A percentile compares a stretch with the other conserved stretches of the same genome.
phyloP scores from a whole-genome alignment of 2,888 invertebrate species.

The Acleris laterana region DNA sequence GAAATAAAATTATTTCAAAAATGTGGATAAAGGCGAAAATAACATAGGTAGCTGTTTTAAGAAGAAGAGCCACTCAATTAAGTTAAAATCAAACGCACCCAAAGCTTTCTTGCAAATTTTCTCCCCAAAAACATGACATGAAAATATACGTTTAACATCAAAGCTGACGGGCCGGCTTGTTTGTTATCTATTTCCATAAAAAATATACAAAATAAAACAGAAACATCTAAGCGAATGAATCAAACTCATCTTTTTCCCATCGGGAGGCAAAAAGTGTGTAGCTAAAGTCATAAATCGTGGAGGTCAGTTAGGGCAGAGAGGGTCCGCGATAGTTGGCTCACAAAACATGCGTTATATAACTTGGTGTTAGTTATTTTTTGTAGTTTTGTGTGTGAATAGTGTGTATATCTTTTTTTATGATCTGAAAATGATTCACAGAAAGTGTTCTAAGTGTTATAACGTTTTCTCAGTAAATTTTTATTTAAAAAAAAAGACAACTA shows the following conservation, averaged over 20 bases:
- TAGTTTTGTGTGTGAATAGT: too few relatives aligned
- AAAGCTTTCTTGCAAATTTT: too few relatives aligned
- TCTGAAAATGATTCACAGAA: too few relatives aligned
- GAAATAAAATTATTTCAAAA: too few relatives aligned
- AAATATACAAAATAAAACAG: constrained; percentile 8
- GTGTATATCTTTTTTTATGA: too few relatives aligned
- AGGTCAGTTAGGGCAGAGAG: constrained; percentile 5
- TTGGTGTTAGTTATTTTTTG: neutral
- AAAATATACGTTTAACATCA: neutral
- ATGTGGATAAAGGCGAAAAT: too few relatives aligned
- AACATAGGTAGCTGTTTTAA: too few relatives aligned
- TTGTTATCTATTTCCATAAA: neutral
- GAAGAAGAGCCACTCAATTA: too few relatives aligned
- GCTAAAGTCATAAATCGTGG: constrained; percentile 21
- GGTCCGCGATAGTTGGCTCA: constrained; percentile 2
- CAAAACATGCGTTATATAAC: constrained; percentile 2
- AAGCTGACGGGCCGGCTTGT: neutral
- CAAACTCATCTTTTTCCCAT: constrained; percentile 17
- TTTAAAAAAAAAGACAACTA: too few relatives aligned
- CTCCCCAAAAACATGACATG: neutral
- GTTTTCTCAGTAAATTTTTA: too few relatives aligned
- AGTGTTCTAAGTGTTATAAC: too few relatives aligned
- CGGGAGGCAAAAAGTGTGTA: constrained; percentile 20
- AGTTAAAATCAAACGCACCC: neutral
- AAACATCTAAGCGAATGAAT: constrained; percentile 13